Conservation (phyloP, 2,888 invertebrate species). For the Antheraea assamensis region DNA sequence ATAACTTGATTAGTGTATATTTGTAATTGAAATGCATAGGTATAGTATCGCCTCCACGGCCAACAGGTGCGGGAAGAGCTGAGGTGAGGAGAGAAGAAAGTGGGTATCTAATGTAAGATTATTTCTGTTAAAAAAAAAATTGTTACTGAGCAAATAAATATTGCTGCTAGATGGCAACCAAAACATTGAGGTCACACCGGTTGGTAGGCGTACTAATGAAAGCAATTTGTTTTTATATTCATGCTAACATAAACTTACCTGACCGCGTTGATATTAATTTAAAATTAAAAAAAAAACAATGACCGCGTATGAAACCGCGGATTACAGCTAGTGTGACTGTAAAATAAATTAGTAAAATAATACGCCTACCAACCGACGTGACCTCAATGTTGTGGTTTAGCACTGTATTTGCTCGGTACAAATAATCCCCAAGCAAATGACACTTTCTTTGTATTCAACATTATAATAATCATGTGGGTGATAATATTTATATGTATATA, state of each 20-base stretch:
- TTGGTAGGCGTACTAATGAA: neutral
- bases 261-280: too few relatives aligned
- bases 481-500: too few relatives aligned
- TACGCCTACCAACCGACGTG: neutral
- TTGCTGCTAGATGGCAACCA: neutral
- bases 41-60: too few relatives aligned
- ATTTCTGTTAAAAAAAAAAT: too few relatives aligned
- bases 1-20: constrained; percentile 2
- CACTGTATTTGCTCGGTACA: neutral
- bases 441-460: neutral
- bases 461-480: neutral
- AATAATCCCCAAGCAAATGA: neutral
- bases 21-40: too few relatives aligned
- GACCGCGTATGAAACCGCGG: too few relatives aligned
- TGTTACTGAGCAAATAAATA: neutral
- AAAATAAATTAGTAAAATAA: neutral
- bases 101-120: too few relatives aligned
- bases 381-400: neutral
- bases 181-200: neutral
- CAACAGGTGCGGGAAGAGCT: too few relatives aligned
- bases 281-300: too few relatives aligned
- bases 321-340: neutral
- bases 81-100: too few relatives aligned
- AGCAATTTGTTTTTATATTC: neutral
- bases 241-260: neutral